A percentile compares a stretch with the other conserved stretches of the same genome.
phyloP scores from a whole-genome alignment of 2,797 vertebrate genomes.

The Molossus alvarezi region DNA sequence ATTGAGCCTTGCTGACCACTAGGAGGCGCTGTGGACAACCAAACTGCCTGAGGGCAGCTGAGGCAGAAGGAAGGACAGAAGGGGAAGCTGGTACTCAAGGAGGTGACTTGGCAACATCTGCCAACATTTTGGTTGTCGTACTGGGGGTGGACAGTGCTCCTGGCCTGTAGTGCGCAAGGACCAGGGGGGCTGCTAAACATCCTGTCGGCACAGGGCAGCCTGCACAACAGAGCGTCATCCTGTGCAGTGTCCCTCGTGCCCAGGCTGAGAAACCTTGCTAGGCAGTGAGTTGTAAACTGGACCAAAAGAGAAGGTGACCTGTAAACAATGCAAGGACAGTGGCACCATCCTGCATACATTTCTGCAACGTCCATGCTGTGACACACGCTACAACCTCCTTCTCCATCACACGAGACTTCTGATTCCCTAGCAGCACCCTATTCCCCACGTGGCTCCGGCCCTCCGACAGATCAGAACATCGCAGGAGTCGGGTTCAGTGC shows the following conservation, averaged over 20 bases:
- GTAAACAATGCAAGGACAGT: background rate
- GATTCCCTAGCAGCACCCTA: background rate
- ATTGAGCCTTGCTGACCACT: too few species aligned
- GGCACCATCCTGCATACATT: accelerated
- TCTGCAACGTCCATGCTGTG: background rate
- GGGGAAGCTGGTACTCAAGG: too few species aligned
- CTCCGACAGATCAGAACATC: accelerated
- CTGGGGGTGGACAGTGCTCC: background rate
- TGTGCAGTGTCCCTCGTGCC: accelerated
- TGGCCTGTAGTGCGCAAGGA: too few species aligned
- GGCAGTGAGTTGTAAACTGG: background rate
- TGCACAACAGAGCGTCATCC: background rate
- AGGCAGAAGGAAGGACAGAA: too few species aligned
- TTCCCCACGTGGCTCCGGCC: accelerated
- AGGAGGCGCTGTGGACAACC: too few species aligned
- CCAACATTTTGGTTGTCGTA: too few species aligned
- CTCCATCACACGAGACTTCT: too few species aligned
- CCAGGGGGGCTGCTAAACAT: background rate
- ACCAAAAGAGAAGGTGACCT: background rate
- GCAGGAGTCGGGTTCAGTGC: background rate
- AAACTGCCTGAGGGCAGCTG: too few species aligned
- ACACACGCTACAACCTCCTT: background rate
- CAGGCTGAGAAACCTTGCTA: background rate
- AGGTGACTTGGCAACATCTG: too few species aligned
- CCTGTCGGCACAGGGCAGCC: background rate